Conservation (phyloP, 2,888 invertebrate genomes). For the Linyphia triangularis region DNA sequence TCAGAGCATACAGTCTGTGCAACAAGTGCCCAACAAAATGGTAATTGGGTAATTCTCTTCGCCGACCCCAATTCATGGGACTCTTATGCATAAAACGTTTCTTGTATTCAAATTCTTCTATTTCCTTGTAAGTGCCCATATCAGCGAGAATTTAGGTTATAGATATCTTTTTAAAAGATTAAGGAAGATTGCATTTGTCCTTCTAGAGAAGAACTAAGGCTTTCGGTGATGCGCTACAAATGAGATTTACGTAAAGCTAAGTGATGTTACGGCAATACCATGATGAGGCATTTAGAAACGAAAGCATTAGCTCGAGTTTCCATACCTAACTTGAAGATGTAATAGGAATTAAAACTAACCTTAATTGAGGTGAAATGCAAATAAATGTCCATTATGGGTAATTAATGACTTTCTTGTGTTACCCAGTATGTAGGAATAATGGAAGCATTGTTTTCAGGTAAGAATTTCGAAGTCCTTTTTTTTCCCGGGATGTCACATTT, state of each 20-base stretch:
- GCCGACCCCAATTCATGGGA: constrained; percentile 21
- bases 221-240: not conserved
- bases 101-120: constrained; percentile 50
- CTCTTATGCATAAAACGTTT: constrained; percentile 21
- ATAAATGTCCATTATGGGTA: no score
- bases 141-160: constrained; percentile 34
- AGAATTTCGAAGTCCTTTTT: no score
- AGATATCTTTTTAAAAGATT: constrained; percentile 26
- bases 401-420: no score
- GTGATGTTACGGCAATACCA: not conserved
- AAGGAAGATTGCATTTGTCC: constrained; percentile 25
- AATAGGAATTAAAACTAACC: no score
- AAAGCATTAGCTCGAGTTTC: not conserved
- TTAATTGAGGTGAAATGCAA: no score
- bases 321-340: no score
- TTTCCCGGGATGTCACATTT: no score
- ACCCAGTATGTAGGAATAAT: no score
- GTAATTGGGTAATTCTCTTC: constrained; percentile 43
- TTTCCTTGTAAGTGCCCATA: constrained; percentile 20
- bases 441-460: no score
- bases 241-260: not conserved
- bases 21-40: constrained; percentile 34
- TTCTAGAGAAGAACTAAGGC: not conserved
- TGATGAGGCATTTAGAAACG: not conserved
- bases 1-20: not conserved